Base-by-base conservation (phyloP, 2,888 invertebrate species). In the Megamerina dolium region DNA sequence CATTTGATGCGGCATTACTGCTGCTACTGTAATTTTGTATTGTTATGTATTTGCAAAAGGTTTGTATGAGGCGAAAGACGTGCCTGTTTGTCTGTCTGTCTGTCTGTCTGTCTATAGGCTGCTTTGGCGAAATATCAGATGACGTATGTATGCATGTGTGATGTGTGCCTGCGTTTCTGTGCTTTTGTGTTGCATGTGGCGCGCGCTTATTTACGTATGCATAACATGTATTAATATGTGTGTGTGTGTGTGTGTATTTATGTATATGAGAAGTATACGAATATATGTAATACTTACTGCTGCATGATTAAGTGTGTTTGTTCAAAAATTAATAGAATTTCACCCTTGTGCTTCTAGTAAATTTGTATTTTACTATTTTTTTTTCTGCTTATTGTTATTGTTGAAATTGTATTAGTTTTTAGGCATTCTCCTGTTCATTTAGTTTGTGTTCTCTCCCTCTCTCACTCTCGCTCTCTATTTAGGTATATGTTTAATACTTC, bases 321-420 rank as follows among this genome's bases (percentile, higher is more conserved):
- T 37, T 26, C 23, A 37, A 27, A 37, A 14, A 23, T 37, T 37
- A 37, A 37, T 37, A 16, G 37, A 37, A 27, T 27, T 17, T 3
- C 38, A 17, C 45, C 41, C 41, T 29, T 26, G n/a, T n/a, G n/a
- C n/a, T n/a, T n/a, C n/a, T n/a, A n/a, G n/a, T n/a, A n/a, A n/a
- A n/a, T n/a, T n/a, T n/a, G n/a, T n/a, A n/a, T n/a, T n/a, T n/a
- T n/a, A n/a, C n/a, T n/a, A n/a, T n/a, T n/a, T n/a, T n/a, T n/a
- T n/a, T n/a, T n/a, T n/a, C n/a, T n/a, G 32, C 10, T 43, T 36
- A 45, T 39, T 50, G 61, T 64, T 65, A 64, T 64, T 64, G n/a
- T 64, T 64, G 62, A 61, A 65, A 65, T 65, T 63, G 64, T 64
- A 65, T 64, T 65, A 64, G 64, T 58, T 64, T 64, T 64, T 65